Evolutionary conservation across 2,797 vertebrate genomes (phyloP), one percentile per base, ranked within the genome.

Genomic region (Acanthornis magna): DNA sequence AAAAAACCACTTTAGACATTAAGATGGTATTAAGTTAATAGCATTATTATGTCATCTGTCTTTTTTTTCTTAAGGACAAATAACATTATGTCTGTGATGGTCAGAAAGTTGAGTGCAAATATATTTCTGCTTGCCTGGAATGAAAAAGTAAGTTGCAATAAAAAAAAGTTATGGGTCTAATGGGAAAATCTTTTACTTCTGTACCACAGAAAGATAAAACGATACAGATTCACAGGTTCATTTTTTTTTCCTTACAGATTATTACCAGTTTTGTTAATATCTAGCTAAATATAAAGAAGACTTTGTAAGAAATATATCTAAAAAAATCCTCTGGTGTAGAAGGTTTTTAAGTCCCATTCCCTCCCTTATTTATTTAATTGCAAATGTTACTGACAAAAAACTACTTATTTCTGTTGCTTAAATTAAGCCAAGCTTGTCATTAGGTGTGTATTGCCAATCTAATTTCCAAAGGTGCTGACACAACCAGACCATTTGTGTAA

Each of bases 1-100:
- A 60, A 88, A 68, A 42, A 36, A 43, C 0, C 57, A 57, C 63
- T 89, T 81, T 81, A 78, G 54, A 38, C 79, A 67, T 88, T 86
- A 86, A 80, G 87, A 78, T 54, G 45, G 32, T 81, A 94, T 86
- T 95, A 91, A 93, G 70, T 30, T 94, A 95, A 93, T 84, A 51
- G 38, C 60, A 88, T 84, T 89, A 78, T 89, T 78, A 85, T 76
- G 18, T 86, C 50, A 4, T 43, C 43, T 62, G 16, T 29, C 20
- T 60, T 74, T 77, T 68, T 68, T 88, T 79, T 48, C 32, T 70
- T 57, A 84, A 53, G 51, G 43, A 75, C 55, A 92, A 76, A 94
- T 91, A 78, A 58, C 16, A 68, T 94, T 51, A 66, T 60, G 23
- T 9, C 11, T 80, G 38, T 0, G 2, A 72, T 26, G 51, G 55